phyloP scores from a whole-genome alignment of 2,113 vertebrate species.

The Pyrgilauda ruficollis region DNA sequence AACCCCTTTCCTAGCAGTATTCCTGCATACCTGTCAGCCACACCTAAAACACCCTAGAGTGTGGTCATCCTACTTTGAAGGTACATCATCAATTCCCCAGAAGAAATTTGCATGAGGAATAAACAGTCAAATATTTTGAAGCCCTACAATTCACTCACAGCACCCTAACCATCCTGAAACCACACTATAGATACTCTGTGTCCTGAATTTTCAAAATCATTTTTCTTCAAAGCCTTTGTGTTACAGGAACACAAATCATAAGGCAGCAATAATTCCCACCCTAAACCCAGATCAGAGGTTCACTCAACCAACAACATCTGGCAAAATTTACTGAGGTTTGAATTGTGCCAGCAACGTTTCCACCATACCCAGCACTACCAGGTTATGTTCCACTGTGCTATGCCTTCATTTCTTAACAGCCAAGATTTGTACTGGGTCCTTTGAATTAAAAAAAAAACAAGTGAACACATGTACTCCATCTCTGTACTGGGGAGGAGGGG shows the following conservation, averaged over 20 bases:
- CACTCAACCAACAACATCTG: not conserved
- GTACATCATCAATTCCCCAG: not conserved
- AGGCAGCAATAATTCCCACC: not conserved
- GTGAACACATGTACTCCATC: not conserved
- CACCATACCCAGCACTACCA: not conserved
- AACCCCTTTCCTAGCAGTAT: not conserved
- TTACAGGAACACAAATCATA: not conserved
- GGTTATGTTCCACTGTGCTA: accelerated
- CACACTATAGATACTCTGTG: not conserved
- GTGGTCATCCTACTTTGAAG: not conserved
- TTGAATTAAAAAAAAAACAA: not conserved
- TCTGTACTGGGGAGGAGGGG: not conserved
- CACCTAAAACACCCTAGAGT: not conserved
- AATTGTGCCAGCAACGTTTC: not conserved
- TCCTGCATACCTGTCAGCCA: not conserved
- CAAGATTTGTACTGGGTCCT: not conserved
- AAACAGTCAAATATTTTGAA: not conserved
- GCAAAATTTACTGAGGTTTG: not conserved
- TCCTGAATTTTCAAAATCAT: not conserved
- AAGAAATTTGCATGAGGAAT: not conserved
- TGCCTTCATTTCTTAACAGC: not conserved
- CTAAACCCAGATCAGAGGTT: not conserved
- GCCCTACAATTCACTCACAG: not conserved
- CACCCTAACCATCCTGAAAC: not conserved
- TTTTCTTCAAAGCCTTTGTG: not conserved